These are phyloP conservation scores for Zootermopsis nevadensis DNA, from an alignment of 2,888 invertebrate species.

Conservation along the genomic window DNA sequence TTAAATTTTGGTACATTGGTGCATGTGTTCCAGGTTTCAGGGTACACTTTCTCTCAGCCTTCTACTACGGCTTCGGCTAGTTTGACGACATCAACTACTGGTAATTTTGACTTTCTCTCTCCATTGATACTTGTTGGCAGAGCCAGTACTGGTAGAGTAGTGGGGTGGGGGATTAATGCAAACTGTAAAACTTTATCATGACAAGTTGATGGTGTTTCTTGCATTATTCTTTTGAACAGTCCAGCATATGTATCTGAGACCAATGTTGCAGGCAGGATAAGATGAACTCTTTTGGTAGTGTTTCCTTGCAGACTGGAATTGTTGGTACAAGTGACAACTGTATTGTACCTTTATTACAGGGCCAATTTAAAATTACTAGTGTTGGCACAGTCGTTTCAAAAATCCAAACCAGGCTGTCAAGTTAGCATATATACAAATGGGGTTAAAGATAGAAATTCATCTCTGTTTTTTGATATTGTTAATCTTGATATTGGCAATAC, in stretches of 20 bases:
- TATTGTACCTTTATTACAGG: background rate
- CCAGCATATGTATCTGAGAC: background rate
- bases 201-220: background rate
- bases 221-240: background rate
- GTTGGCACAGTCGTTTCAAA: background rate
- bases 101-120: conserved; percentile 37
- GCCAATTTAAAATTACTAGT: background rate
- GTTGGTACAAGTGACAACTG: background rate
- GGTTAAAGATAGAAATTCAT: background rate
- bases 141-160: background rate
- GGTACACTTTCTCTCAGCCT: conserved; percentile 37
- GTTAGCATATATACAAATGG: background rate
- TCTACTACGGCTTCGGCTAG: conserved; percentile 26
- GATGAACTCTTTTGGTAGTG: background rate
- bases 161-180: background rate
- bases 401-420: background rate
- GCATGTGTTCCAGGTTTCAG: conserved; percentile 43
- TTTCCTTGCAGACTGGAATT: background rate
- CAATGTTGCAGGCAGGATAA: background rate
- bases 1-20: conserved; percentile 35
- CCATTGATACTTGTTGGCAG: conserved; percentile 18
- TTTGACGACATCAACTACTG: conserved; percentile 35
- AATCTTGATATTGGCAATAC: background rate
- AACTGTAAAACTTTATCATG: background rate
- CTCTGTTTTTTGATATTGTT: background rate